Base-by-base conservation (phyloP, 2,888 invertebrate genomes). In the Electrophaes corylata region DNA sequence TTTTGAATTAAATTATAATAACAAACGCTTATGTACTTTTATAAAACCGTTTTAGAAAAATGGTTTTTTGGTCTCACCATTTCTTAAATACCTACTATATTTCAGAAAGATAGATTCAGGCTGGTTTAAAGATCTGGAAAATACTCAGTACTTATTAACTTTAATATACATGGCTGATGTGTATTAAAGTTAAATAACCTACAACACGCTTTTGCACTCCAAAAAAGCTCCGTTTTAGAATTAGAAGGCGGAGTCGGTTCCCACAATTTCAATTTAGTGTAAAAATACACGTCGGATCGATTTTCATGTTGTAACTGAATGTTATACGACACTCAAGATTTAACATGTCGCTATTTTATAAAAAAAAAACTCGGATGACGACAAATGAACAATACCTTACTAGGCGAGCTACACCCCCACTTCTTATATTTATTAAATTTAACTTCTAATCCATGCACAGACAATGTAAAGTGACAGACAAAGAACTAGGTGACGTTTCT, bases 401-500 rank as follows among this genome's bases (percentile, higher is more conserved):
- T 33, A 59, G 47, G 43, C 40, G 40, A 19, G 46, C 20, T 57
- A 55, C 60, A 40, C 60, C 62, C 61, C 62, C 66, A 66, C 71
- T 71, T 67, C 56, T 60, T 40, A 52, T 56, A 63, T 68, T 69
- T 70, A 48, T 52, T 70, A 67, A 64, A 70, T 50, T 64, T 69
- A 67, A 75, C 62, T 66, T 67, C 62, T 40, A 65, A 73, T 72
- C 60, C 63, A 66, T 35, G 31, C 20, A 19, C 29, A 33, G 39
- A 39, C 11, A 46, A 53, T 35, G n/a, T 14, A 14, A n/a, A 46
- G 29, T 49, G 31, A 35, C 40, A 12, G 45, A 18, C 23, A 64
- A 62, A 63, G 55, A 62, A 56, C 47, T 14, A 61, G 67, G 70
- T 72, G 77, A 73, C 78, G 64, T 63, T 67, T 67, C 69, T 60